phyloP scores from a whole-genome alignment of 2,797 vertebrate species.

The Sebastes glaucus region DNA sequence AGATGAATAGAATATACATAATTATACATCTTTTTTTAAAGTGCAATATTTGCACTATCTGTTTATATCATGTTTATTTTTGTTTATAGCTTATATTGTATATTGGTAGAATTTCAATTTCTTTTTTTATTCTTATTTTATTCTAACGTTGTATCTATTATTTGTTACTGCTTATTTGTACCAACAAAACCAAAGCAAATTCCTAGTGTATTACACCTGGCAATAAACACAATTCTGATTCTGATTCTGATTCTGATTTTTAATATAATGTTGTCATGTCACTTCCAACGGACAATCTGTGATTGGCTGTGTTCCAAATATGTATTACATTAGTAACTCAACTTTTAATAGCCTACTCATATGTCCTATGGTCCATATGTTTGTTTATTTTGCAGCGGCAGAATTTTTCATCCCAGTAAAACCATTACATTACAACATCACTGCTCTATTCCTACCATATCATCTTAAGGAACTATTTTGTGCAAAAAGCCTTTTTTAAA shows the following conservation, averaged over 20 bases:
- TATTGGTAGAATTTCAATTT: too few species aligned
- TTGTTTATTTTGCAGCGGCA: background rate
- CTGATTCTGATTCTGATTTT: background rate
- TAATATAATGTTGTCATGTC: background rate
- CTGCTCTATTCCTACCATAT: background rate
- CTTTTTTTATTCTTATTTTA: too few species aligned
- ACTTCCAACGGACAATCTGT: background rate
- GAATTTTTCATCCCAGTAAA: background rate
- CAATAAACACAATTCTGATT: too few species aligned
- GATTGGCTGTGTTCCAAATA: background rate
- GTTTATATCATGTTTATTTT: too few species aligned
- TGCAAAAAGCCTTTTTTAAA: background rate
- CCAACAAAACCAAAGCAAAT: too few species aligned
- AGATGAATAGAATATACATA: background rate
- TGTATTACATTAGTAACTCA: background rate
- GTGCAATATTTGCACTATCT: too few species aligned
- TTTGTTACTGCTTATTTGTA: too few species aligned
- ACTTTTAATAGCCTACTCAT: background rate
- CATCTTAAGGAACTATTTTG: background rate
- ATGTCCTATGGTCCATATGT: background rate
- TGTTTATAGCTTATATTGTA: too few species aligned
- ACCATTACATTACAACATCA: background rate
- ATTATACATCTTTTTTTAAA: background rate
- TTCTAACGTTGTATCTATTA: too few species aligned
- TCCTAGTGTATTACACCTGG: too few species aligned